These are phyloP conservation scores for Melanostigma gelatinosum DNA, from an alignment of 2,113 vertebrate genomes.

Conservation along the genomic window DNA sequence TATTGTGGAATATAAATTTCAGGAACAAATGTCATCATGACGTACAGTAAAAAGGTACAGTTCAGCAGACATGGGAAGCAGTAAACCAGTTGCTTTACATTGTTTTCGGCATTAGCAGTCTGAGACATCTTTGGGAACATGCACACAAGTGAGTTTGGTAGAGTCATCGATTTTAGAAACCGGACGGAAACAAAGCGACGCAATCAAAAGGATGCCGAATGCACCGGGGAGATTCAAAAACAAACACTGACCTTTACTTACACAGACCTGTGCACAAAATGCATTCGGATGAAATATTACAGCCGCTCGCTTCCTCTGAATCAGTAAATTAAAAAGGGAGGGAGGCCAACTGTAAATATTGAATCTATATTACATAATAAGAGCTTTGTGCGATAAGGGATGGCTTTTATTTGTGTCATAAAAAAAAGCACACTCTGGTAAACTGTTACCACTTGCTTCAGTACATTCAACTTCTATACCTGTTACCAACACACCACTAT, in stretches of 20 bases:
- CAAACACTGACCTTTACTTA: slow-evolving; percentile 43
- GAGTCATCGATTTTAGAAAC: slow-evolving; percentile 26
- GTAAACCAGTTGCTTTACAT: slow-evolving; percentile 42
- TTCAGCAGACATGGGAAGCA: slow-evolving; percentile 57
- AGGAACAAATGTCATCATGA: slow-evolving; percentile 53
- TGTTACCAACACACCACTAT: slow-evolving; percentile 26
- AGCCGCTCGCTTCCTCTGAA: slow-evolving; percentile 33
- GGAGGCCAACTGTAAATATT: slow-evolving; percentile 79
- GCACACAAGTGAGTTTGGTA: slow-evolving; percentile 36
- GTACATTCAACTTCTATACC: slow-evolving; percentile 56
- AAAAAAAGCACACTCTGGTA: slow-evolving; percentile 61
- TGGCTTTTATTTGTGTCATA: slow-evolving; percentile 77
- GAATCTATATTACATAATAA: slow-evolving; percentile 74
- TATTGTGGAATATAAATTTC: slow-evolving; percentile 75
- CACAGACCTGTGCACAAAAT: slow-evolving; percentile 55
- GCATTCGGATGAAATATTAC: slow-evolving; percentile 43
- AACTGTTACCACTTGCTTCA: slow-evolving; percentile 46
- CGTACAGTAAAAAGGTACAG: slow-evolving; percentile 59
- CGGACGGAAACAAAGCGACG: slow-evolving; percentile 8
- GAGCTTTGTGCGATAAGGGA: slow-evolving; percentile 71
- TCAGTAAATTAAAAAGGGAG: slow-evolving; percentile 51
- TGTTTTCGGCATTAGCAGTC: slow-evolving; percentile 62
- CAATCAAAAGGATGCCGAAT: background rate
- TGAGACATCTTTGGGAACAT: slow-evolving; percentile 74
- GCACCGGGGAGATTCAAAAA: slow-evolving; percentile 30